Evolutionary conservation across 2,888 invertebrate genomes (phyloP), one percentile per base, ranked within the genome.

Genomic region (Cryptocephalus moraei): DNA sequence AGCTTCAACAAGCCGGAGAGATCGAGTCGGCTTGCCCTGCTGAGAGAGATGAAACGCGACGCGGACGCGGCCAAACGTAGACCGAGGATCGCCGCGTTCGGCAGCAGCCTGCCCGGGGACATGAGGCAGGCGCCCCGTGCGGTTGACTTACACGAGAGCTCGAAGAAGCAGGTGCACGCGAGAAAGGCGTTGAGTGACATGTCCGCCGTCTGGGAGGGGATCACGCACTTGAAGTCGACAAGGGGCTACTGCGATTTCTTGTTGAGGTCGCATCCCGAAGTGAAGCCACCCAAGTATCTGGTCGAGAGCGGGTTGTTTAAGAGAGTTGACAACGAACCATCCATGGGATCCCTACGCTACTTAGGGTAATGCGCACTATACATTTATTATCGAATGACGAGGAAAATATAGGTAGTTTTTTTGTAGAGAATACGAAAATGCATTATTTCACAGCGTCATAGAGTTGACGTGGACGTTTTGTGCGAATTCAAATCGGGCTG

Each of bases 171-270:
- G 46, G 71, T 75, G 36, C 63, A 72, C 50, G 75, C 79, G 41
- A 80, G 79, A 0, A 69, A 74, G 44, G 77, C 80, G 40, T 62
- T 84, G 12, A 73, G 74, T 46, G 70, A 74, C 1, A 82, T 82
- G 82, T 70, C 78, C 0, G 72, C 73, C 41, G 77, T 82, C 1
- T 82, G 79, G 79, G 73, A 76, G 9, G 79, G 76, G n/a, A 78
- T 83, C 39, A 73, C 75, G 13, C 73, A 80, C 62, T 69, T 83
- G 8, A 78, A 52, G 31, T 78, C 79, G 44, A 79, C 79, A 0
- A 74, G 74, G 56, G 77, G 76, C 46, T 80, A 76, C 55, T 69
- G 69, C 49, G 73, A 76, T 46, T 61, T 51, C 48, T 76, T 77
- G 73, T 46, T 49, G 12, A 73, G 78, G 67, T 71, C 75, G 1